Percentiles rank a stretch among this genome's conserved stretches.
phyloP scores from a whole-genome alignment of 2,888 invertebrate genomes.

The Fabriciana adippe region DNA sequence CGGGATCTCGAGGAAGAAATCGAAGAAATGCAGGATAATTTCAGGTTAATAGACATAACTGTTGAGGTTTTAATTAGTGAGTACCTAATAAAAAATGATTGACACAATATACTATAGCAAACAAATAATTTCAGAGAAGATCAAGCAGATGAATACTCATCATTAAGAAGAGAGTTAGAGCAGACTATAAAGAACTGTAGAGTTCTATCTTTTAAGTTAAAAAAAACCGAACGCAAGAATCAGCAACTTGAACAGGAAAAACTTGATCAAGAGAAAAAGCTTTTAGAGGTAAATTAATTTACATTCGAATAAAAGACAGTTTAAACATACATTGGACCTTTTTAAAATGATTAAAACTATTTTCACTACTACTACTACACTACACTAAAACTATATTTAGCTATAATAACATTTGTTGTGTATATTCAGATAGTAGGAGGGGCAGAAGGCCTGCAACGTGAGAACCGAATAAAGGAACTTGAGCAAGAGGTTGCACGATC shows the following conservation, averaged over 20 bases:
- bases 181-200: slow-evolving; percentile 98
- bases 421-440: slow-evolving; percentile 78
- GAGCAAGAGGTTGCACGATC: slow-evolving; percentile 93
- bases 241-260: slow-evolving; percentile 95
- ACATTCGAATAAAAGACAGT: slow-evolving; percentile 25
- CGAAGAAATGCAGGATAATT: slow-evolving; percentile 99
- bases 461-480: slow-evolving; percentile 88
- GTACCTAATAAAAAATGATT: neutral
- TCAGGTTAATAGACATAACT: slow-evolving; percentile 77
- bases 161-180: slow-evolving; percentile 96
- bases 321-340: neutral
- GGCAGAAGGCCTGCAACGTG: slow-evolving; percentile 83
- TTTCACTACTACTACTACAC: neutral
- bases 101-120: neutral
- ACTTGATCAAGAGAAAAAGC: slow-evolving; percentile 86
- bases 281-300: slow-evolving; percentile 70
- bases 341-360: neutral
- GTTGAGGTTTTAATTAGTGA: no score
- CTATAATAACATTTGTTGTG: no score
- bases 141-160: slow-evolving; percentile 97
- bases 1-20: slow-evolving; percentile 97
- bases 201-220: slow-evolving; percentile 97
- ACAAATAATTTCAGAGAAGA: slow-evolving; percentile 87
- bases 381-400: no score
- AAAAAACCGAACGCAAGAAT: slow-evolving; percentile 95